A percentile compares a stretch with the other conserved stretches of the same genome.
Conservation (phyloP, 2,888 invertebrate species). For the Lymantria dispar region DNA sequence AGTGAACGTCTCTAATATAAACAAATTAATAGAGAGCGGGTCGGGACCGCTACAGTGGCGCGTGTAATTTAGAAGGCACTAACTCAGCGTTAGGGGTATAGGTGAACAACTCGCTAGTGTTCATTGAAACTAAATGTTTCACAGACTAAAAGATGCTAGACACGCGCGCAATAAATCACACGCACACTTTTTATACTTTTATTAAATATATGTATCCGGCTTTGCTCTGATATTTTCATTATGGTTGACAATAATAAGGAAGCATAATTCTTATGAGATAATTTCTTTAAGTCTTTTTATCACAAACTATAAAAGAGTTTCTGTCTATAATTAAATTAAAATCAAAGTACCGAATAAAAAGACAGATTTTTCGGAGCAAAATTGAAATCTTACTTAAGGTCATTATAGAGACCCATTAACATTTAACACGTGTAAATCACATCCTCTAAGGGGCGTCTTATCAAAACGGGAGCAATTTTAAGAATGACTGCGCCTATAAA, state of each 20-base stretch:
- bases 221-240: slow-evolving; percentile 57
- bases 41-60: slow-evolving; percentile 47
- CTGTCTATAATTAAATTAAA: slow-evolving; percentile 41
- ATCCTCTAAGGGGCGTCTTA: slow-evolving; percentile 61
- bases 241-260: slow-evolving; percentile 56
- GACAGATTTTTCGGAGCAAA: slow-evolving; percentile 29
- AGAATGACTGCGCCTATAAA: slow-evolving; percentile 78
- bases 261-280: slow-evolving; percentile 60
- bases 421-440: slow-evolving; percentile 73
- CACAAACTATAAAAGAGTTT: slow-evolving; percentile 35
- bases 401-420: slow-evolving; percentile 66
- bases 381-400: slow-evolving; percentile 38
- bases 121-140: slow-evolving; percentile 42
- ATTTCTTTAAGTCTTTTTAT: slow-evolving; percentile 44
- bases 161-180: slow-evolving; percentile 61
- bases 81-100: slow-evolving; percentile 37
- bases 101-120: slow-evolving; percentile 39
- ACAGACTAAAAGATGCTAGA: slow-evolving; percentile 57
- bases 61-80: slow-evolving; percentile 53
- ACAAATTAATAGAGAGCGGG: slow-evolving; percentile 78
- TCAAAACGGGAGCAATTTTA: slow-evolving; percentile 77
- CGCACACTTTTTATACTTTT: slow-evolving; percentile 48
- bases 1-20: slow-evolving; percentile 80
- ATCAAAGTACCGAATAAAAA: slow-evolving; percentile 23
- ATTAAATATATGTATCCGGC: slow-evolving; percentile 65